Evolutionary conservation across 2,797 vertebrate genomes (phyloP), one percentile per base, ranked within the genome.

Genomic region (Lacerta agilis): DNA sequence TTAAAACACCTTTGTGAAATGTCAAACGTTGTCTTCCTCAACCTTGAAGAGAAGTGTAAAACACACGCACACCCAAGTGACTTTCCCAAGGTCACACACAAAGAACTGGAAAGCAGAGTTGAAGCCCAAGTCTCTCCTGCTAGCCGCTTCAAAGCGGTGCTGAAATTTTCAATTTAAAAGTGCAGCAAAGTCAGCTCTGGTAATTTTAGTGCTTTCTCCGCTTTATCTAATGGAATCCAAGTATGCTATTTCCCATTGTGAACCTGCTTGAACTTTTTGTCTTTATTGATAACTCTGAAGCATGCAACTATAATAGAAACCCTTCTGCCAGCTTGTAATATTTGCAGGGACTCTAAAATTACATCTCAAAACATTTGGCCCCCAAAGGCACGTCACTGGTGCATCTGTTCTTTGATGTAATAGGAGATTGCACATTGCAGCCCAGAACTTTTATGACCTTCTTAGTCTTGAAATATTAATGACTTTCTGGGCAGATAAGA

Each of bases 391-490:
- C 83, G 5, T 79, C 76, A 3, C n/a, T 10, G 38, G 33, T 38
- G 0, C 66, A 55, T 86, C 38, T 87, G n/a, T 83, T 82, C 88
- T 86, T 85, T 86, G 82, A 38, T 80, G 55, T 69, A 7, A 33
- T 87, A 58, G 0, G 20, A 88, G 85, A 88, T 27, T 69, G 6
- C 69, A 79, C 0, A 0, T 18, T 93, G 88, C 89, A 87, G 81
- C 43, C 64, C 66, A 71, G n/a, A 93, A 90, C 76, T 95, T 84
- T 87, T 78, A 82, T 92, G 85, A 91, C 92, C 89, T 94, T 94
- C 96, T 92, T 92, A 92, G 86, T 93, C 93, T 88, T 93, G 78
- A 92, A 75, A 76, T 87, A 72, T 78, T 90, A 92, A 86, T 90
- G 91, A 92, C 91, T 90, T 95, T 91, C 66, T 85, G 87, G 91